A percentile compares a stretch with the other conserved stretches of the same genome.
Evolutionary conservation across 2,113 vertebrate genomes (phyloP).

Genomic region (Phalacrocorax aristotelis): DNA sequence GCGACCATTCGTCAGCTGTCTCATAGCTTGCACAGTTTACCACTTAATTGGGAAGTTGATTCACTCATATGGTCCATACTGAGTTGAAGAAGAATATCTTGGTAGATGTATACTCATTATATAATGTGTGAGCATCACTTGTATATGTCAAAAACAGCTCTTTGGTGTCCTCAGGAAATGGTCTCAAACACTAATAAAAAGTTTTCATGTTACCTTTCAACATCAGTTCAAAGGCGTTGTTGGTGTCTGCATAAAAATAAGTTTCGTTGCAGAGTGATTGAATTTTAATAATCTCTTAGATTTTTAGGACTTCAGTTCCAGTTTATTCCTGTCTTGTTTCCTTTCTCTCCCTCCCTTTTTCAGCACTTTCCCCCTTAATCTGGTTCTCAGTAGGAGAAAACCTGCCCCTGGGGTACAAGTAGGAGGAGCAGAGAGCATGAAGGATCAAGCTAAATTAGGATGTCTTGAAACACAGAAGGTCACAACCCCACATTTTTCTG

Average conservation of each 20-base stretch:
- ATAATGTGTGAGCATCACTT: slow-evolving; percentile 1
- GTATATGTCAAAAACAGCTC: slow-evolving; percentile 33
- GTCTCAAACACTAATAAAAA: slow-evolving; percentile 58
- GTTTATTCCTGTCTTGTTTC: slow-evolving; percentile 52
- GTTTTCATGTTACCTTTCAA: slow-evolving; percentile 43
- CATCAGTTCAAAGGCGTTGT: slow-evolving; percentile 66
- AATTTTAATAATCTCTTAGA: slow-evolving; percentile 71
- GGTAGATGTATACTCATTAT: slow-evolving; percentile 40
- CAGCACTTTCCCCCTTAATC: slow-evolving; percentile 59
- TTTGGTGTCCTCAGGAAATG: slow-evolving; percentile 62
- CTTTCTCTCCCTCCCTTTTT: slow-evolving; percentile 36
- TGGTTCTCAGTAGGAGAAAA: slow-evolving; percentile 49
- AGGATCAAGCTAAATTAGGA: slow-evolving; percentile 48
- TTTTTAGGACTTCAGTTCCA: slow-evolving; percentile 60
- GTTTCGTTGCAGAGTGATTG: slow-evolving; percentile 33
- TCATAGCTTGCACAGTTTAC: slow-evolving; percentile 19
- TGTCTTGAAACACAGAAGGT: slow-evolving; percentile 66
- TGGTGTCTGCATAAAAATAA: slow-evolving; percentile 63
- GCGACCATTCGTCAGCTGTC: slow-evolving; percentile 31
- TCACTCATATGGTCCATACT: not conserved
- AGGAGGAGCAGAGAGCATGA: slow-evolving; percentile 67
- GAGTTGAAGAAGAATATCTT: not conserved
- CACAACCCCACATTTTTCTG: slow-evolving; percentile 61
- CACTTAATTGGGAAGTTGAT: slow-evolving; percentile 41
- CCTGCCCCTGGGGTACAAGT: slow-evolving; percentile 60